These are phyloP conservation scores for Asarcornis scutulata DNA, from an alignment of 2,113 vertebrate genomes.

Conservation along the genomic window DNA sequence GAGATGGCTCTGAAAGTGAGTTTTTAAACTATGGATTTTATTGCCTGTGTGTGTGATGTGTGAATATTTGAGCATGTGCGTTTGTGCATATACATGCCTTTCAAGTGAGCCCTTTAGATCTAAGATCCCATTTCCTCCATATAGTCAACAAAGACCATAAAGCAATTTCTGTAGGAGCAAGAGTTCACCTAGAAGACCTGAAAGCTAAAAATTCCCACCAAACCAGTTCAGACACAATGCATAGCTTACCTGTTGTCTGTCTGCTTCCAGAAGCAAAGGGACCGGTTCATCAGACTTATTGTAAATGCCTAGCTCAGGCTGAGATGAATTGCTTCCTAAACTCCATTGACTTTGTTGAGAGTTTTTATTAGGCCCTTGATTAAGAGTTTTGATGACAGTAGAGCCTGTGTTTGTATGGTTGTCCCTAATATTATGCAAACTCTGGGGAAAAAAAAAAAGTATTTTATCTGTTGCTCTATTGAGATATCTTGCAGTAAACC, in stretches of 20 bases:
- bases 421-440: background rate
- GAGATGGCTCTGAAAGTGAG: background rate
- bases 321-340: slow-evolving; percentile 32
- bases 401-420: background rate
- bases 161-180: slow-evolving; percentile 63
- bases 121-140: slow-evolving; percentile 60
- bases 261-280: slow-evolving; percentile 39
- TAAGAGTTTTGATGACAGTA: background rate
- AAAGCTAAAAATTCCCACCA: slow-evolving; percentile 63
- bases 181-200: slow-evolving; percentile 48
- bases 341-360: background rate
- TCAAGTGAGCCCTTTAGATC: slow-evolving; percentile 50
- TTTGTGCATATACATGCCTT: slow-evolving; percentile 47
- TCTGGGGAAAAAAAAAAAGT: background rate
- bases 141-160: slow-evolving; percentile 60
- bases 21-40: slow-evolving; percentile 33
- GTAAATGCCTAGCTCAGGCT: background rate
- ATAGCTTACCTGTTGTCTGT: slow-evolving; percentile 44
- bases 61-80: slow-evolving; percentile 42
- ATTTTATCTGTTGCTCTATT: background rate
- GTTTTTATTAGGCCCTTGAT: slow-evolving; percentile 7
- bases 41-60: slow-evolving; percentile 7
- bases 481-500: background rate
- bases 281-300: background rate
- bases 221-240: slow-evolving; percentile 62